Conservation (phyloP, 2,113 vertebrate genomes). For the Rhinolophus sinicus region DNA sequence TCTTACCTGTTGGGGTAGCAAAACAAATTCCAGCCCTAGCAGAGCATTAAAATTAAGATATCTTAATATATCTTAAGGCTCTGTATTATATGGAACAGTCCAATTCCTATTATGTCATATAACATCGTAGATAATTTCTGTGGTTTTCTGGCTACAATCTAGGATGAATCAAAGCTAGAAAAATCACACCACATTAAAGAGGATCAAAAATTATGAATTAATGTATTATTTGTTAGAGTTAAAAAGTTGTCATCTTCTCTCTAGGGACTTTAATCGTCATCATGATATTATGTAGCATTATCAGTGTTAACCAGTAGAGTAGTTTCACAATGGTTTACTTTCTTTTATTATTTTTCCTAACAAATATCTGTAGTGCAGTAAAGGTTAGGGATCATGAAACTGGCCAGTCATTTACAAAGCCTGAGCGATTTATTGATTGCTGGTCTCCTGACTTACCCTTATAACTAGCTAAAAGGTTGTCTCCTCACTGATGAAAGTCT, state of each 20-base stretch:
- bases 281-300: not conserved
- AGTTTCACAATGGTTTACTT: not conserved
- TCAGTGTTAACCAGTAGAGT: not conserved
- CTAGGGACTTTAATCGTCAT: not conserved
- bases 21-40: not conserved
- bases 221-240: constrained; percentile 17
- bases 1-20: not conserved
- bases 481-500: constrained; percentile 25
- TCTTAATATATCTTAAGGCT: not conserved
- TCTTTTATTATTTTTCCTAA: not conserved
- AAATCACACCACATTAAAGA: not conserved
- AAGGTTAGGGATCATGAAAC: constrained; percentile 10
- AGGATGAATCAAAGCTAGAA: not conserved
- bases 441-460: not conserved
- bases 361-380: not conserved
- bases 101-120: not conserved
- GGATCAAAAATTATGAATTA: not conserved
- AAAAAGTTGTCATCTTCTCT: constrained; percentile 11
- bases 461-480: constrained; percentile 49
- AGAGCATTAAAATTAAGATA: not conserved
- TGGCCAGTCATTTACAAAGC: constrained; percentile 14
- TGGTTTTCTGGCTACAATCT: not conserved
- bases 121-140: not conserved
- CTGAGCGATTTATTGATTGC: constrained; percentile 50
- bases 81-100: not conserved